Evolutionary conservation across 2,797 vertebrate species (phyloP).

Genomic region (Enteromius afrohamiltoni): DNA sequence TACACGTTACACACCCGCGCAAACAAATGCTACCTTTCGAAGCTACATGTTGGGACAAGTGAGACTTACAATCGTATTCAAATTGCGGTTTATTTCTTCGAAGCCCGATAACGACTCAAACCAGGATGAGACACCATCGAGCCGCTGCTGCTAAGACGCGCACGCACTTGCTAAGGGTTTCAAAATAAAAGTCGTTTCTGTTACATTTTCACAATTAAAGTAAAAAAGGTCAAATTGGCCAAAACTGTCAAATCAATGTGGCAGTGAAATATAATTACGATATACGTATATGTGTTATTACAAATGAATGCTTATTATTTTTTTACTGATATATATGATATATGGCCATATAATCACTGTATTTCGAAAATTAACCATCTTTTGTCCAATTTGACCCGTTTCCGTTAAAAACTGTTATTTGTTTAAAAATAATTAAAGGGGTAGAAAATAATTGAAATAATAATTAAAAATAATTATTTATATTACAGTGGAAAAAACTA

Average conservation of each 20-base stretch:
- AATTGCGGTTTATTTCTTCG: not conserved
- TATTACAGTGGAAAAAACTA: not conserved
- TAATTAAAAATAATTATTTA: not conserved
- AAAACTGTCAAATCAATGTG: not conserved
- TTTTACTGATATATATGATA: not conserved
- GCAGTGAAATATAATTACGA: not conserved
- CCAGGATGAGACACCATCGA: slow-evolving; percentile 15
- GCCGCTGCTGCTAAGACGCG: not conserved
- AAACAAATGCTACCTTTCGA: not conserved
- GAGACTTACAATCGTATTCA: not conserved
- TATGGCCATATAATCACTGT: too few species aligned
- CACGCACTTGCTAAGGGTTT: not conserved
- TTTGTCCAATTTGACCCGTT: not conserved
- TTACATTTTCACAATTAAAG: not conserved
- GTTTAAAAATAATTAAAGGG: too few species aligned
- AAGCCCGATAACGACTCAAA: not conserved
- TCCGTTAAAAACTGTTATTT: not conserved
- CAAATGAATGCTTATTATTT: not conserved
- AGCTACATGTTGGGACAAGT: not conserved
- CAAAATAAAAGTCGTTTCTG: slow-evolving; percentile 12
- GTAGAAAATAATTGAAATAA: too few species aligned
- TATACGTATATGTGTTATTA: not conserved
- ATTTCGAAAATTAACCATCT: not conserved
- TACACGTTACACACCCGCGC: not conserved
- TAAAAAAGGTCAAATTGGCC: not conserved